Conservation (phyloP, 1,140 invertebrate species). For the Ooceraea biroi region DNA sequence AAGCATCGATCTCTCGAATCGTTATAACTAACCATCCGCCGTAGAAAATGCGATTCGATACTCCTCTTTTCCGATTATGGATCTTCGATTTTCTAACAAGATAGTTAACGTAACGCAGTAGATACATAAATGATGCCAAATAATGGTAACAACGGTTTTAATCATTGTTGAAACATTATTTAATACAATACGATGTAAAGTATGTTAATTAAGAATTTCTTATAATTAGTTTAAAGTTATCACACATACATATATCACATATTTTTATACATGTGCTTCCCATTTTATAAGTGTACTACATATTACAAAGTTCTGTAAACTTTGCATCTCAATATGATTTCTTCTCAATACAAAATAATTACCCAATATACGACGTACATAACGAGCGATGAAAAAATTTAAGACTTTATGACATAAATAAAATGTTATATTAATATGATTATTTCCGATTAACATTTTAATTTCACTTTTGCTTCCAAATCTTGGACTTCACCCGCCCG, state of each 20-base stretch:
- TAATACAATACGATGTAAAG: too few relatives aligned
- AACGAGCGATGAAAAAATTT: neutral
- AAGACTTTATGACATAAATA: neutral
- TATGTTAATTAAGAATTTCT: too few relatives aligned
- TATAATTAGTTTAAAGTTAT: too few relatives aligned
- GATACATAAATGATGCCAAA: neutral
- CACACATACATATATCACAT: too few relatives aligned
- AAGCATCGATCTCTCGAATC: slow-evolving; percentile 19
- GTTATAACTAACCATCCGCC: slow-evolving; percentile 58
- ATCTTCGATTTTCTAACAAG: slow-evolving; percentile 31
- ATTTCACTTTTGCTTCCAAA: neutral
- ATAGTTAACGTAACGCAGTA: neutral
- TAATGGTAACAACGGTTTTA: neutral
- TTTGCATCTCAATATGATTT: neutral
- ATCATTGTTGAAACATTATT: neutral
- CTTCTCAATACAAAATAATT: neutral
- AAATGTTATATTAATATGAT: neutral
- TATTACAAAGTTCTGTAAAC: neutral
- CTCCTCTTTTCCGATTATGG: slow-evolving; percentile 40
- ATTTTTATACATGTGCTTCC: too few relatives aligned
- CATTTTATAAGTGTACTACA: too few relatives aligned
- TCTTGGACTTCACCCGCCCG: neutral
- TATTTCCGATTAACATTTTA: slow-evolving; percentile 1
- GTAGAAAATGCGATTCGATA: slow-evolving; percentile 78
- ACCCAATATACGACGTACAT: neutral